phyloP scores from a whole-genome alignment of 2,888 invertebrate species.

The Papilio gigon region DNA sequence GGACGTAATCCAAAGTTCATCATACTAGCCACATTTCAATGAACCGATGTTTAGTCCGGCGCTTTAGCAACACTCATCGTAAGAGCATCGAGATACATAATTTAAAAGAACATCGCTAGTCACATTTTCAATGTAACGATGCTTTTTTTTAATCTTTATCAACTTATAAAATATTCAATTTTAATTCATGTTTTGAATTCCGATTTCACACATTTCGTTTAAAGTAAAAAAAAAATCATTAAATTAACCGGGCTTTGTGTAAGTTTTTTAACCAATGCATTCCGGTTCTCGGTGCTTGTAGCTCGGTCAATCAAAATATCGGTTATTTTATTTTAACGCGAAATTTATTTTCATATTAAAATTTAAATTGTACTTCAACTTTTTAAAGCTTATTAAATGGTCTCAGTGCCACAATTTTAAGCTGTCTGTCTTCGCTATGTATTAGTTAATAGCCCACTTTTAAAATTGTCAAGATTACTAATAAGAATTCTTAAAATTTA shows the following conservation, averaged over 20 bases:
- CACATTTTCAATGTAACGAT: neutral
- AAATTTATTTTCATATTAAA: no score
- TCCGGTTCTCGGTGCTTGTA: neutral
- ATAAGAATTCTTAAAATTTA: neutral
- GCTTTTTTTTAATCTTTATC: neutral
- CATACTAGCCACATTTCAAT: constrained; percentile 68
- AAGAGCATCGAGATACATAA: constrained; percentile 29
- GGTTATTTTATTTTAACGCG: neutral
- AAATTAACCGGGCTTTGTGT: neutral
- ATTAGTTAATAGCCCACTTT: no score
- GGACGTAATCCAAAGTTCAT: constrained; percentile 61
- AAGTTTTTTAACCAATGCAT: neutral
- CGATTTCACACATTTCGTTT: neutral
- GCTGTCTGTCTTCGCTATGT: no score
- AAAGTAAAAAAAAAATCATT: neutral
- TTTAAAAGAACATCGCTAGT: neutral
- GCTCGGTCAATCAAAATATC: neutral
- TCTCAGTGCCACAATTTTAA: no score
- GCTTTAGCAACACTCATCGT: constrained; percentile 32
- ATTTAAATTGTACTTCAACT: no score
- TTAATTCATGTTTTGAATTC: neutral
- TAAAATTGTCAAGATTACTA: neutral
- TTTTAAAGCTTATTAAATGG: neutral
- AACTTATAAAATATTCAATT: neutral
- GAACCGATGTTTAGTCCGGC: constrained; percentile 55